Conservation (phyloP, 1,140 invertebrate species). For the Drosophila sp. region DNA sequence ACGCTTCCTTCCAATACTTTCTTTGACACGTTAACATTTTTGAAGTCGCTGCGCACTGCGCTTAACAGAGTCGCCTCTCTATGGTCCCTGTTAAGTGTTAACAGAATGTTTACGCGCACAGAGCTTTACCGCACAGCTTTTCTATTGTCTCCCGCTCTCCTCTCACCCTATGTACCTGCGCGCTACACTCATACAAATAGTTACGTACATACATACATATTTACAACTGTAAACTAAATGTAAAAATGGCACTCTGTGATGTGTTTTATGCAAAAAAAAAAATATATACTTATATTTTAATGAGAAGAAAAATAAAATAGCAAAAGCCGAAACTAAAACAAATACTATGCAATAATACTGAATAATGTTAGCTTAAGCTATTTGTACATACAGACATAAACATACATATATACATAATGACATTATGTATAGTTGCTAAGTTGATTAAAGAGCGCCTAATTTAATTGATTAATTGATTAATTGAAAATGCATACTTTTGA, state of each 20-base stretch:
- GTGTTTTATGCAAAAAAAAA: conserved; percentile 11
- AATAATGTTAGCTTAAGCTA: conserved; percentile 10
- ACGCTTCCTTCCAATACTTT: no score
- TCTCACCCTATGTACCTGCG: conserved; percentile 28
- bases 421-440: conserved; percentile 3
- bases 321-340: background rate
- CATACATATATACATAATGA: conserved; percentile 13
- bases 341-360: background rate
- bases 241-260: conserved; percentile 38
- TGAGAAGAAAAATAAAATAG: conserved; percentile 11
- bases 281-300: no score
- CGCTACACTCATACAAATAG: conserved; percentile 13
- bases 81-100: background rate
- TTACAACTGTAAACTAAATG: conserved; percentile 32
- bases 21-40: background rate
- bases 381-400: conserved; percentile 13
- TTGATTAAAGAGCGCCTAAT: conserved; percentile 15
- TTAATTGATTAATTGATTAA: background rate
- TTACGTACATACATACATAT: conserved; percentile 8
- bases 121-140: conserved; percentile 1
- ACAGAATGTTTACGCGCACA: background rate
- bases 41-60: background rate
- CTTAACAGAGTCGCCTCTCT: conserved; percentile 6
- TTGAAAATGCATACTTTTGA: conserved; percentile 44
- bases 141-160: background rate